A percentile compares a stretch with the other conserved stretches of the same genome.
These are phyloP conservation scores for Oryzias javanicus DNA, from an alignment of 2,113 vertebrate species.

Conservation along the genomic window DNA sequence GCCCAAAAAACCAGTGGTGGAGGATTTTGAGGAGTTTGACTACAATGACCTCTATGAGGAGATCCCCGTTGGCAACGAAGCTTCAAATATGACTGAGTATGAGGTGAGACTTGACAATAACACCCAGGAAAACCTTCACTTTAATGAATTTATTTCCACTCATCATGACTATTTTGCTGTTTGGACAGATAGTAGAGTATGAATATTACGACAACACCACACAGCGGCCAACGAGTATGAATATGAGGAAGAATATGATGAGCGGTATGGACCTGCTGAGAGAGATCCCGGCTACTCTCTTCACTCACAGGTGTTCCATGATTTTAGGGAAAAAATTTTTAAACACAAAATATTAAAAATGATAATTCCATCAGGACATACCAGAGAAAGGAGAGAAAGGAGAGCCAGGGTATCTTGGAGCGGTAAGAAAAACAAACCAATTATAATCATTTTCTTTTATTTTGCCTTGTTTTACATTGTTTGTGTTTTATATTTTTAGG, in stretches of 20 bases:
- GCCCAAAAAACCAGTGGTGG: constrained; percentile 44
- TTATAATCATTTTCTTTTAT: no score
- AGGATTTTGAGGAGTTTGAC: constrained; percentile 70
- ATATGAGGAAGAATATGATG: constrained; percentile 75
- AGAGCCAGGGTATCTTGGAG: constrained; percentile 85
- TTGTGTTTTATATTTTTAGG: constrained; percentile 66
- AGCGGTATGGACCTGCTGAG: constrained; percentile 74
- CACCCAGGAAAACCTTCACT: background rate
- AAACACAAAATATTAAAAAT: no score
- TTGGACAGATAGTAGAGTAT: constrained; percentile 72
- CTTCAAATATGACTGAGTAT: constrained; percentile 67
- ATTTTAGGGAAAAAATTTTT: background rate
- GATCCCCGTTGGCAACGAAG: constrained; percentile 53
- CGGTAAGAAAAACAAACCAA: constrained; percentile 74
- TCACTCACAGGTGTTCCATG: constrained; percentile 54
- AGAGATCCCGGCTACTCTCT: constrained; percentile 59
- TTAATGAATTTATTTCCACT: background rate
- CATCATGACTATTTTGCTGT: background rate
- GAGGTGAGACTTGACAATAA: constrained; percentile 68
- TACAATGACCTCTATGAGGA: constrained; percentile 71
- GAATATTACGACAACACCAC: constrained; percentile 72
- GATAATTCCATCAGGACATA: constrained; percentile 42
- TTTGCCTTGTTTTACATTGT: no score
- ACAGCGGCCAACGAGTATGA: constrained; percentile 66
- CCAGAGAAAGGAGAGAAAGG: constrained; percentile 95